Conservation (phyloP, 2,888 invertebrate species). For the Arctia plantaginis region DNA sequence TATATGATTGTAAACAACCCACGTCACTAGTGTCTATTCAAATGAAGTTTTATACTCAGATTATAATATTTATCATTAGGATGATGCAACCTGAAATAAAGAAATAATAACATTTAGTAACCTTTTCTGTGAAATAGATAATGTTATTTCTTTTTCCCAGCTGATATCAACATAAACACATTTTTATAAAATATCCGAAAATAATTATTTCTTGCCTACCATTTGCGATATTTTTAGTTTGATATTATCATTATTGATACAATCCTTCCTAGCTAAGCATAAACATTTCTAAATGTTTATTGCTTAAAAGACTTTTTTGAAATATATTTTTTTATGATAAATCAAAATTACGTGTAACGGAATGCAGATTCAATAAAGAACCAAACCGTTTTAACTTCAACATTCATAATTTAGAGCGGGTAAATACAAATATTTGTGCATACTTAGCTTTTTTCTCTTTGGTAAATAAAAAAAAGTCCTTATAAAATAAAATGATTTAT, state of each 20-base stretch:
- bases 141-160: neutral
- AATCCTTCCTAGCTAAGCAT: too few relatives aligned
- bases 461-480: conserved; percentile 2
- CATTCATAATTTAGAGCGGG: neutral
- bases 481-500: conserved; percentile 14
- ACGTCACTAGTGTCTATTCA: neutral
- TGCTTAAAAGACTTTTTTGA: neutral
- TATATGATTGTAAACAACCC: too few relatives aligned
- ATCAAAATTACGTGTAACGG: neutral
- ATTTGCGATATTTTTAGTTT: neutral
- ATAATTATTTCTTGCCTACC: neutral
- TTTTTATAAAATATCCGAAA: too few relatives aligned
- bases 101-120: conserved; percentile 10
- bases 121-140: neutral
- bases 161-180: neutral
- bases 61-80: conserved; percentile 26
- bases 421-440: neutral
- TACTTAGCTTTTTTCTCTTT: neutral
- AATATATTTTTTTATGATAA: neutral
- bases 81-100: conserved; percentile 9
- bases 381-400: neutral
- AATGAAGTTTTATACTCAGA: conserved; percentile 4
- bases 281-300: too few relatives aligned
- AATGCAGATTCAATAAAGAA: neutral
- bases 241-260: neutral